Evolutionary conservation across 2,888 invertebrate species (phyloP).

Genomic region (Graphium colonna): DNA sequence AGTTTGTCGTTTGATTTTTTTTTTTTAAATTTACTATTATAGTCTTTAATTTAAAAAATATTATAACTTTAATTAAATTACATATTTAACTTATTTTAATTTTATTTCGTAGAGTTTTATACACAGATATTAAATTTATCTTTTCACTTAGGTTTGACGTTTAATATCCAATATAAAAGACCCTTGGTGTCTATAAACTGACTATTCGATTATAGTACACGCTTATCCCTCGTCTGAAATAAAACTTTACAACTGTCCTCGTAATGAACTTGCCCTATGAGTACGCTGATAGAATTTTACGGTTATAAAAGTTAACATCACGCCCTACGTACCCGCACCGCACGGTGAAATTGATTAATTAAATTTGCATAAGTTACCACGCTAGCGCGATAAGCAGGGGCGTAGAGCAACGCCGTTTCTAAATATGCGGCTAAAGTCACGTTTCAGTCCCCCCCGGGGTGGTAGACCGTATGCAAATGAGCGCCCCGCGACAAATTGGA

Average conservation of each 20-base stretch:
- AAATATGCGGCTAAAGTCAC: constrained; percentile 66
- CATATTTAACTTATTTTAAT: no score
- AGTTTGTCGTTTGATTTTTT: no score
- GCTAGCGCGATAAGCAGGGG: constrained; percentile 55
- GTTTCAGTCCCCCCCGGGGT: constrained; percentile 45
- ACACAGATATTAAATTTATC: no score
- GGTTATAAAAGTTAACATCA: constrained; percentile 23
- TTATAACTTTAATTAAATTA: no score
- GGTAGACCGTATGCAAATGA: constrained; percentile 66
- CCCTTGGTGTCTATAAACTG: no score
- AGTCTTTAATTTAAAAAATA: no score
- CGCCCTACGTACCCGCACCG: constrained; percentile 33
- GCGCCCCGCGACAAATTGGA: constrained; percentile 65
- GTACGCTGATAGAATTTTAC: constrained; percentile 40
- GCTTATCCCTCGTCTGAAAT: background rate
- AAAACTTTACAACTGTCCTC: background rate
- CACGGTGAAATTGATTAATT: constrained; percentile 72
- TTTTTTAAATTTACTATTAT: no score
- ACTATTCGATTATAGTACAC: background rate
- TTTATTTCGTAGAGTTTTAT: no score
- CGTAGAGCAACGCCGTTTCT: constrained; percentile 40
- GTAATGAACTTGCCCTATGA: constrained; percentile 28
- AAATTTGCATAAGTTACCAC: constrained; percentile 76
- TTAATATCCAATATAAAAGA: no score
- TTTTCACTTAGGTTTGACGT: no score